These are phyloP conservation scores for Cephus rjabovi DNA, from an alignment of 2,888 invertebrate species.

Conservation along the genomic window DNA sequence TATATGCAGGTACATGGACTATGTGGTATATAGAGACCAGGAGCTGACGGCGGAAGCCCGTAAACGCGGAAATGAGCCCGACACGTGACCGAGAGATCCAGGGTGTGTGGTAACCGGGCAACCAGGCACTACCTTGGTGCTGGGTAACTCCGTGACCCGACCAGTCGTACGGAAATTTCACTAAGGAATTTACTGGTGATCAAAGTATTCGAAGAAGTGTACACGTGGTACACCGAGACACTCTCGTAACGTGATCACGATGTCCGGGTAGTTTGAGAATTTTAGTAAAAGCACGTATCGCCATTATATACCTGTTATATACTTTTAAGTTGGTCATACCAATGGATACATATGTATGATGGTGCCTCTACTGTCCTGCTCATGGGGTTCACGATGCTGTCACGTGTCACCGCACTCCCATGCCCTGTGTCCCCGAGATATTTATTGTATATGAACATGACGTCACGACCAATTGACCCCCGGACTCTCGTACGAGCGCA, in stretches of 20 bases:
- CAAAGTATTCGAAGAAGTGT: background rate
- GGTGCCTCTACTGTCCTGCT: background rate
- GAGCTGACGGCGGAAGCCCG: slow-evolving; percentile 8
- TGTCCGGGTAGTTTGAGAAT: background rate
- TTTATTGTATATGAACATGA: background rate
- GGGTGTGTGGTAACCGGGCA: slow-evolving; percentile 11
- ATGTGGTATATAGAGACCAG: background rate
- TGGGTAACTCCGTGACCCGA: slow-evolving; percentile 25
- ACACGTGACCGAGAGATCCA: background rate
- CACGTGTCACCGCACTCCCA: slow-evolving; percentile 28
- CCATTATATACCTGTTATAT: background rate
- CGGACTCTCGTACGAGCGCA: background rate
- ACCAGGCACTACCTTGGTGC: slow-evolving; percentile 18
- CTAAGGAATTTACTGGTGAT: background rate
- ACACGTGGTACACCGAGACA: background rate
- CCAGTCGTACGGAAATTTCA: background rate
- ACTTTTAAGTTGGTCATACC: background rate
- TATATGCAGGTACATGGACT: too few species aligned
- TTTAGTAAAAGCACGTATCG: background rate
- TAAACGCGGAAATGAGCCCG: slow-evolving; percentile 32
- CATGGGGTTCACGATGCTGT: slow-evolving; percentile 35
- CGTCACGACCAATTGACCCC: slow-evolving; percentile 48
- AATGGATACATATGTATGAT: background rate
- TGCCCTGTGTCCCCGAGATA: background rate
- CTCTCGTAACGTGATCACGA: background rate